Evolutionary conservation across 2,888 invertebrate genomes (phyloP), one percentile per base, ranked within the genome.

Genomic region (Nipponacmea schrenckii): DNA sequence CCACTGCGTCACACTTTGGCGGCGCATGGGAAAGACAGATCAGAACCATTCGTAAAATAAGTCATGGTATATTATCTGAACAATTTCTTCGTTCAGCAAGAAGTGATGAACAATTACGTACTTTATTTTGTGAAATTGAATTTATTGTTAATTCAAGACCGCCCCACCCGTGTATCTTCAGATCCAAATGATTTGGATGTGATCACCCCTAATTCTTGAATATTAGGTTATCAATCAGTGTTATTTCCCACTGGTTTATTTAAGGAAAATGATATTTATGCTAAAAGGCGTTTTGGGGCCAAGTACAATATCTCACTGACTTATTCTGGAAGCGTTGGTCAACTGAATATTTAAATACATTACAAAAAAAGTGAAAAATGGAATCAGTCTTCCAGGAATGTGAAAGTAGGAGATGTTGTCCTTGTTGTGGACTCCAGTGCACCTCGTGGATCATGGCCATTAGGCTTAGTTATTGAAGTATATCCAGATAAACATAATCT

Each of bases 81-180:
- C n/a, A n/a, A n/a, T n/a, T n/a, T n/a, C n/a, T n/a, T n/a, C n/a
- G n/a, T n/a, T n/a, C n/a, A n/a, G n/a, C n/a, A n/a, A 64, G 76
- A 15, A 68, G 71, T 65, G 75, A 77, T 45, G 73, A 77, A 66
- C 56, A 62, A 2, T 67, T 79, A 2, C 50, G 45, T 7, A 78
- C 78, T n/a, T 62, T 78, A 2, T 45, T 78, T 62, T 75, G 73
- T 26, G 76, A 78, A 56, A 56, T 73, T n/a, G 76, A 76, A 63
- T 27, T 64, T 14, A 72, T 77, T 12, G 14, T 79, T 14, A 79
- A 79, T 56, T 62, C 64, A 20, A 45, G 79, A 27, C 77, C 79
- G 15, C 69, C n/a, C n/a, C n/a, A n/a, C n/a, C n/a, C n/a, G n/a
- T n/a, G n/a, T n/a, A n/a, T n/a, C n/a, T n/a, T n/a, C n/a, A 68